phyloP scores from a whole-genome alignment of 2,113 vertebrate species.

The Mystacornis crossleyi region DNA sequence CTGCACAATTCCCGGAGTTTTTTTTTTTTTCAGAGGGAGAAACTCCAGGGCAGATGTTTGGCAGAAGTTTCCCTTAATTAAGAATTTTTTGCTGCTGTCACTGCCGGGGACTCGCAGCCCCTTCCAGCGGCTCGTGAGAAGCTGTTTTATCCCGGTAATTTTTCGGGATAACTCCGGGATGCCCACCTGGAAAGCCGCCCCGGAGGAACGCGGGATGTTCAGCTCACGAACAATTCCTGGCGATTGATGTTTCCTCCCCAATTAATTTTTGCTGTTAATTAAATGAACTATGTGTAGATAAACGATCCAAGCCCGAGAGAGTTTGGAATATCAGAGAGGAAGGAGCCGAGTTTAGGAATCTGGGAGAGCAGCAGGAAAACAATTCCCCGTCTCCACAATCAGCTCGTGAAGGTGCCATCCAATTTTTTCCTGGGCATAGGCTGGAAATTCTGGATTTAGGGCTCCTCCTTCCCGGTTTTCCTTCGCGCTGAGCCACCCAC shows the following conservation, averaged over 20 bases:
- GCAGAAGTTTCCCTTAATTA: neutral
- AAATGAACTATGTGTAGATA: rapidly evolving
- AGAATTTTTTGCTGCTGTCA: neutral
- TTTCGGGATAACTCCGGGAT: neutral
- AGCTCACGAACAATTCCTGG: neutral
- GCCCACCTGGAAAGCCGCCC: neutral
- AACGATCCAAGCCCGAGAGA: neutral
- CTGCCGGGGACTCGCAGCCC: neutral
- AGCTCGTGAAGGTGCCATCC: neutral
- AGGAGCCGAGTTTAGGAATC: neutral
- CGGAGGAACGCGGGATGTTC: neutral
- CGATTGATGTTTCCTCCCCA: rapidly evolving
- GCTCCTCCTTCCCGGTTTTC: neutral
- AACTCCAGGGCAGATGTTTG: neutral
- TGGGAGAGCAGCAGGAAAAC: neutral
- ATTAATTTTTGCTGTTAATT: no score
- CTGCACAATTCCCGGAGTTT: neutral
- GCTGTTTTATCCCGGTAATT: rapidly evolving
- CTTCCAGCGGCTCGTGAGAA: rapidly evolving
- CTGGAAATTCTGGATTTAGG: neutral
- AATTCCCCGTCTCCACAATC: neutral
- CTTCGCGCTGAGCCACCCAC: neutral
- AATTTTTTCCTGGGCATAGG: neutral
- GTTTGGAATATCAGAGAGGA: no score
- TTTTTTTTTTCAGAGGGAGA: neutral